Conservation (phyloP, 2,797 vertebrate genomes). For the Alcedo atthis region DNA sequence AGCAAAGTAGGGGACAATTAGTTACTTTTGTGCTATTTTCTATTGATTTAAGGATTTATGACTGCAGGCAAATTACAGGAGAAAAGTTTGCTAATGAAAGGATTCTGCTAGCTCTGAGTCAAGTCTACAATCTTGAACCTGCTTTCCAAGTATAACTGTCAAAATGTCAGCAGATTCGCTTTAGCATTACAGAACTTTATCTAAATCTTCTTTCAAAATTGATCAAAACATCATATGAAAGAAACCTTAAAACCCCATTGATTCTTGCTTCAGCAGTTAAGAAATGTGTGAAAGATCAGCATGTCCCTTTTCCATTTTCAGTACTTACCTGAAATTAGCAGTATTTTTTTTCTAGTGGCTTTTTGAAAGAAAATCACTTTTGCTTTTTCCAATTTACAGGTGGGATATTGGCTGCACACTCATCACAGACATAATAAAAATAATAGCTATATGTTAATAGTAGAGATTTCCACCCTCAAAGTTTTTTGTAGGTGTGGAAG, state of each 20-base stretch:
- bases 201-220: not conserved
- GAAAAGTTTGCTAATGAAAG: not conserved
- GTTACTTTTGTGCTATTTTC: not conserved
- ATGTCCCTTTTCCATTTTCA: not conserved
- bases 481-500: not conserved
- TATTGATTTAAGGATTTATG: slow-evolving; percentile 15
- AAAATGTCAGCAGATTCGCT: not conserved
- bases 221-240: not conserved
- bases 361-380: not conserved
- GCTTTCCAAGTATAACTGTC: not conserved
- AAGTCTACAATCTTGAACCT: not conserved
- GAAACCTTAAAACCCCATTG: not conserved
- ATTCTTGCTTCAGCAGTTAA: not conserved
- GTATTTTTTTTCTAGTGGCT: not conserved
- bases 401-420: not conserved
- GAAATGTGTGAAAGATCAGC: not conserved
- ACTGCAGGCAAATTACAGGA: not conserved
- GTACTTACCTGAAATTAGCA: not conserved
- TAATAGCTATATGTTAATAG: not conserved
- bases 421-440: not conserved
- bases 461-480: not conserved
- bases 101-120: not conserved
- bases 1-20: not conserved
- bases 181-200: not conserved
- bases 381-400: not conserved